Evolutionary conservation across 2,888 invertebrate species (phyloP).

Genomic region (Apoda limacodes): DNA sequence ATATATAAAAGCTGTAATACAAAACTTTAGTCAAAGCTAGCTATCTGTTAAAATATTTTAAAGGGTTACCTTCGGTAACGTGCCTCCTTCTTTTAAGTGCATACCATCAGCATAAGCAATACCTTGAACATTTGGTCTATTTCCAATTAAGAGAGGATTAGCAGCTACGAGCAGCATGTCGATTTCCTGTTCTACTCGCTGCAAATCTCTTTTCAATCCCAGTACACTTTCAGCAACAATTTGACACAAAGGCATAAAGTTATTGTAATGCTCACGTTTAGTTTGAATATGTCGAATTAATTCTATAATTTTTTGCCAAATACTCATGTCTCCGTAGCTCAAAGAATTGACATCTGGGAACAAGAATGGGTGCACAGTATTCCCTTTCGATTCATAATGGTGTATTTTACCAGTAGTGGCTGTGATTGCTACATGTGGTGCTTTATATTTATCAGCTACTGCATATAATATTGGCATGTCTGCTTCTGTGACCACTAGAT

Average conservation of each 20-base stretch:
- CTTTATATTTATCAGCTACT: conserved; percentile 63
- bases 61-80: conserved; percentile 45
- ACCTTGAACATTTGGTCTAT: conserved; percentile 48
- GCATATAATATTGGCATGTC: conserved; percentile 58
- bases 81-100: conserved; percentile 44
- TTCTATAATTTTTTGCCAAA: conserved; percentile 46
- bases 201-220: conserved; percentile 38
- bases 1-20: too few species aligned
- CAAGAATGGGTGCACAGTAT: conserved; percentile 58
- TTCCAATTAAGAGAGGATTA: conserved; percentile 46
- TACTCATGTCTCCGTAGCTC: conserved; percentile 43
- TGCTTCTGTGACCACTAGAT: conserved; percentile 68
- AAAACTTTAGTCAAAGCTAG: too few species aligned
- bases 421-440: conserved; percentile 64
- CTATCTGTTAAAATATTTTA: too few species aligned
- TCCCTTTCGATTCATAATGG: conserved; percentile 62
- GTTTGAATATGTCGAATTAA: conserved; percentile 39
- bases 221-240: conserved; percentile 47
- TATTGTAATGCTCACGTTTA: conserved; percentile 44
- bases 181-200: conserved; percentile 50
- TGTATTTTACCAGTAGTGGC: conserved; percentile 56
- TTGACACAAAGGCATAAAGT: conserved; percentile 43
- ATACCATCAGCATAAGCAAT: conserved; percentile 47
- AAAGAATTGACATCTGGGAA: conserved; percentile 62
- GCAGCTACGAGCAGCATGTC: conserved; percentile 51